Percentiles rank a stretch among this genome's conserved stretches.
Evolutionary conservation across 2,113 vertebrate genomes (phyloP).

Genomic region (Spea multiplicata): DNA sequence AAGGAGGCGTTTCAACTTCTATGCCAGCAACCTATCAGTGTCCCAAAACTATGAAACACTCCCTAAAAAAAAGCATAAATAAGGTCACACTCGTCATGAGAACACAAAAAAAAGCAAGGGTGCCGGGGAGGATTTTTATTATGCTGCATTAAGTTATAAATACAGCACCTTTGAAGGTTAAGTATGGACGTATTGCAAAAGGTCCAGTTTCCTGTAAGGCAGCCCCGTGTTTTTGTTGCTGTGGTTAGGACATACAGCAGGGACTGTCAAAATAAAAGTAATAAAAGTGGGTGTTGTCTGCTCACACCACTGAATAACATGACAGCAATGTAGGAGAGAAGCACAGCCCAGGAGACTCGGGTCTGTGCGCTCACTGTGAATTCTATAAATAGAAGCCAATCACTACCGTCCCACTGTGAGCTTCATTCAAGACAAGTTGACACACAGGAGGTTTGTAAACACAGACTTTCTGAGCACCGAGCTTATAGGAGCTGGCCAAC

Average conservation of each 20-base stretch:
- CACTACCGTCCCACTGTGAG: neutral
- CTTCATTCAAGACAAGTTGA: slow-evolving; percentile 38
- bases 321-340: slow-evolving; percentile 5
- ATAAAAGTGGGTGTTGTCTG: slow-evolving; percentile 18
- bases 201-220: neutral
- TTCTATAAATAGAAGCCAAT: slow-evolving; percentile 43
- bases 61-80: too few species aligned
- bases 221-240: too few species aligned
- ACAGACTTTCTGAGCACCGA: slow-evolving; percentile 16
- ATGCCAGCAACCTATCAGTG: too few species aligned
- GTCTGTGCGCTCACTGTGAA: neutral
- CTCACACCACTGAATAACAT: neutral
- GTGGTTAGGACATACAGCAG: neutral
- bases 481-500: neutral
- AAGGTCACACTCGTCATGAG: too few species aligned
- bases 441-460: slow-evolving; percentile 41
- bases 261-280: slow-evolving; percentile 1
- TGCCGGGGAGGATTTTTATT: too few species aligned
- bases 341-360: slow-evolving; percentile 8
- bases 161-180: too few species aligned
- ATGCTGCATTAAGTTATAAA: too few species aligned
- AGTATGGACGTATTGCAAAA: neutral
- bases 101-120: too few species aligned
- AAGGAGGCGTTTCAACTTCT: too few species aligned
- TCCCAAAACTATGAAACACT: too few species aligned